These are phyloP conservation scores for Clamator glandarius DNA, from an alignment of 2,797 vertebrate species.

Conservation along the genomic window DNA sequence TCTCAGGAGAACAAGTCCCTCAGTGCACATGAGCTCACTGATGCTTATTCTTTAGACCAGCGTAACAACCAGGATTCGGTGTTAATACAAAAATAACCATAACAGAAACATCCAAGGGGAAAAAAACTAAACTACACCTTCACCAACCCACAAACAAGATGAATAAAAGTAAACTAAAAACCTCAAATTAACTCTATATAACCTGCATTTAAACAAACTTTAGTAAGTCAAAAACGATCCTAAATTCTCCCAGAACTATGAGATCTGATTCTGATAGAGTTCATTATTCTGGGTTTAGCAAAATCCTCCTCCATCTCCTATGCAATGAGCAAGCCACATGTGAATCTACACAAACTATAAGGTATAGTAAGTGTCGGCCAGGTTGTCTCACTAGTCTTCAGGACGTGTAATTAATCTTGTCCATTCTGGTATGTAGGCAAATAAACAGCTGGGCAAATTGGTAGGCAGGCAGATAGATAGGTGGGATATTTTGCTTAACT, in stretches of 20 bases:
- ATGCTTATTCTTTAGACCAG: slow-evolving; percentile 1
- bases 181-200: fast-evolving
- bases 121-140: not conserved
- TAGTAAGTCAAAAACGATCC: not conserved
- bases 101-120: not conserved
- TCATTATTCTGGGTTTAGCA: not conserved
- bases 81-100: not conserved
- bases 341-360: not conserved
- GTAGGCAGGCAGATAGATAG: not conserved
- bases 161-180: not conserved
- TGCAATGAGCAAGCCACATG: not conserved
- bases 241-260: not conserved
- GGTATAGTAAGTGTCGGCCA: not conserved
- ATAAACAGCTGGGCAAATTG: not conserved
- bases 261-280: not conserved
- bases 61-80: not conserved
- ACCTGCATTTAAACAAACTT: not conserved
- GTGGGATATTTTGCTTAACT: not conserved
- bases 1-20: not conserved
- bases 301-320: not conserved
- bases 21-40: not conserved
- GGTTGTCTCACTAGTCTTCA: not conserved
- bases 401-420: not conserved
- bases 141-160: not conserved
- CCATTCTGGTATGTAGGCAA: not conserved